These are phyloP conservation scores for Pungitius pungitius DNA, from an alignment of 2,113 vertebrate species.

Conservation along the genomic window DNA sequence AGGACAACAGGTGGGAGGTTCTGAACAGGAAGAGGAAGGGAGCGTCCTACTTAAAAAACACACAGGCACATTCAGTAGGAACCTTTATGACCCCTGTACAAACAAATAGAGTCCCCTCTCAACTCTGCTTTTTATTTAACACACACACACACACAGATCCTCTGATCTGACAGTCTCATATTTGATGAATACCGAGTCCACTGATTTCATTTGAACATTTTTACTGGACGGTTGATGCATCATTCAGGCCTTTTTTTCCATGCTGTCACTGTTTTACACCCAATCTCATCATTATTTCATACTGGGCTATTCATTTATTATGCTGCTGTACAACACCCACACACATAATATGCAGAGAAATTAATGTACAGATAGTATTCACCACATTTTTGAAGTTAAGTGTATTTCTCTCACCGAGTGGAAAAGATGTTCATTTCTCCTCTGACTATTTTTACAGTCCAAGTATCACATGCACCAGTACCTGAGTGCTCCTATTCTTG, in stretches of 20 bases:
- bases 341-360: background rate
- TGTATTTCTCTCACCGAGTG: background rate
- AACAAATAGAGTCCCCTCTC: conserved; percentile 25
- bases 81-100: conserved; percentile 38
- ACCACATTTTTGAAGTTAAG: too few relatives aligned
- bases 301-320: conserved; percentile 70
- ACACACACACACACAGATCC: conserved; percentile 21
- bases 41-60: conserved; percentile 4
- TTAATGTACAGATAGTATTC: background rate
- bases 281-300: conserved; percentile 77
- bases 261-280: conserved; percentile 71
- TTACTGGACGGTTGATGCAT: conserved; percentile 71
- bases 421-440: background rate
- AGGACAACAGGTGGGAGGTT: background rate
- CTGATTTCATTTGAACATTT: conserved; percentile 77
- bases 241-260: conserved; percentile 71
- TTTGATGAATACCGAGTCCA: conserved; percentile 62
- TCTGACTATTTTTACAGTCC: background rate
- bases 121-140: conserved; percentile 16
- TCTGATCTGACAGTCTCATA: conserved; percentile 64
- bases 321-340: conserved; percentile 56
- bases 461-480: background rate
- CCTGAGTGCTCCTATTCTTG: too few relatives aligned
- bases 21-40: conserved; percentile 5
- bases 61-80: conserved; percentile 38